phyloP scores from a whole-genome alignment of 1,140 invertebrate genomes.

The Bactericera cockerelli region DNA sequence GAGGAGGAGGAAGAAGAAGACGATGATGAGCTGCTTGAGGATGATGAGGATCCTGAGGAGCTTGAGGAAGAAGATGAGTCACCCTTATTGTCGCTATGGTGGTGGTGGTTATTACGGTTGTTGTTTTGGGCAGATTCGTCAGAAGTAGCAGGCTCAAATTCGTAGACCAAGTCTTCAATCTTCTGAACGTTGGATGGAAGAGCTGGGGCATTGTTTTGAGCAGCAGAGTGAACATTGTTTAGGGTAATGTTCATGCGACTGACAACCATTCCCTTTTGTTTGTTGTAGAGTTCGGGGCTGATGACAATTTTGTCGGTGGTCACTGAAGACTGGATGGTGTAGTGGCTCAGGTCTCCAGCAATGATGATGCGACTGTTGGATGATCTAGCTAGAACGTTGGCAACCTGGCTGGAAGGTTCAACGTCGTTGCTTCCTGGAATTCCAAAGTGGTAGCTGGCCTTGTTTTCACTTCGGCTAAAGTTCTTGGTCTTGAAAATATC shows the following conservation, averaged over 20 bases:
- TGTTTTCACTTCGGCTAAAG: conserved; percentile 41
- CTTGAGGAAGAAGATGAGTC: conserved; percentile 20
- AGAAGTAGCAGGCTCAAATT: conserved; percentile 25
- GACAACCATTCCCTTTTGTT: conserved; percentile 20
- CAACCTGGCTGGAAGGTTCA: conserved; percentile 37
- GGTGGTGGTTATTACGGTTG: conserved; percentile 6
- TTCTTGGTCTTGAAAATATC: conserved; percentile 49
- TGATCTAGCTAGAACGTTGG: conserved; percentile 34
- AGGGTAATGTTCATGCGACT: conserved; percentile 22
- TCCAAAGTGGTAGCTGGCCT: conserved; percentile 42
- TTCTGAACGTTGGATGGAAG: conserved; percentile 25
- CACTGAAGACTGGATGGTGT: conserved; percentile 24
- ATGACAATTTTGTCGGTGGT: conserved; percentile 22
- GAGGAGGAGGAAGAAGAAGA: conserved; percentile 16
- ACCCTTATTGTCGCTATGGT: conserved; percentile 7
- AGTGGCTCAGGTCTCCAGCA: conserved; percentile 19
- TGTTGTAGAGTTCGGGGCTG: conserved; percentile 17
- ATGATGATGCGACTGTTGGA: conserved; percentile 22
- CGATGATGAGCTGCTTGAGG: conserved; percentile 11
- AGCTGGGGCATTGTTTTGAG: conserved; percentile 2
- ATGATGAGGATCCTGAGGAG: conserved; percentile 14
- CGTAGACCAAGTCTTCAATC: conserved; percentile 39
- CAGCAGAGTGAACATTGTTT: conserved; percentile 17
- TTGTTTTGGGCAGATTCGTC: conserved; percentile 10
- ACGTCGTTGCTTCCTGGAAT: conserved; percentile 34